Conservation (phyloP, 1,140 invertebrate species). For the Drosophila seguyi region DNA sequence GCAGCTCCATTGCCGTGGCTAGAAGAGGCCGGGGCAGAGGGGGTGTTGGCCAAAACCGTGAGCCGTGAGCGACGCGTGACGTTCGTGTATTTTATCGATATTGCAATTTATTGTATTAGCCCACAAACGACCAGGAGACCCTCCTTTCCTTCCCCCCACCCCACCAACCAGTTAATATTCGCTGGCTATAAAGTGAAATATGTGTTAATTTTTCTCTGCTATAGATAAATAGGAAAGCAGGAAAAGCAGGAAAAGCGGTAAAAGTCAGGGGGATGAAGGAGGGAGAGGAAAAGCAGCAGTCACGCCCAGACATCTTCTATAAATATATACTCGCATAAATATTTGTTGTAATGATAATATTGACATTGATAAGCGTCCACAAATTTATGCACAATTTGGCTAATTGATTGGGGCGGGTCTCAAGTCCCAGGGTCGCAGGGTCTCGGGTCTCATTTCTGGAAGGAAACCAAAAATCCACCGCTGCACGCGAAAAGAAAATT, state of each 20-base stretch:
- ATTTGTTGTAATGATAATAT: slow-evolving; percentile 83
- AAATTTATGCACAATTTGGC: slow-evolving; percentile 84
- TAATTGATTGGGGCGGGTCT: slow-evolving; percentile 75
- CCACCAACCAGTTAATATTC: slow-evolving; percentile 62
- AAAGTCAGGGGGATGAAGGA: background rate
- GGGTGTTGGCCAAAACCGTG: slow-evolving; percentile 28
- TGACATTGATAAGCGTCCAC: slow-evolving; percentile 82
- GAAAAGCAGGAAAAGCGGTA: no score
- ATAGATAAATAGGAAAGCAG: slow-evolving; percentile 28
- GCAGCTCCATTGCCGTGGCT: background rate
- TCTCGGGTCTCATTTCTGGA: background rate
- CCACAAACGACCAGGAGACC: slow-evolving; percentile 15
- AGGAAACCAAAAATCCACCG: slow-evolving; percentile 19
- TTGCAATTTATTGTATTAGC: slow-evolving; percentile 82
- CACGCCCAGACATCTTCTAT: slow-evolving; percentile 42
- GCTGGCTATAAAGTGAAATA: slow-evolving; percentile 79
- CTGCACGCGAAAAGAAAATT: slow-evolving; percentile 55
- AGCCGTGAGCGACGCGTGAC: slow-evolving; percentile 68
- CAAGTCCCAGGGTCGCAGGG: no score
- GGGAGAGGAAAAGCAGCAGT: background rate
- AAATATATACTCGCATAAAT: slow-evolving; percentile 34
- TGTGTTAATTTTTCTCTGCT: slow-evolving; percentile 73
- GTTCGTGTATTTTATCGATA: slow-evolving; percentile 84
- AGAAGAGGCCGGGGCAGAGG: background rate
- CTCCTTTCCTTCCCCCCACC: no score